Evolutionary conservation across 1,140 invertebrate genomes (phyloP), one percentile per base, ranked within the genome.

Genomic region (Procambarus virginalis): DNA sequence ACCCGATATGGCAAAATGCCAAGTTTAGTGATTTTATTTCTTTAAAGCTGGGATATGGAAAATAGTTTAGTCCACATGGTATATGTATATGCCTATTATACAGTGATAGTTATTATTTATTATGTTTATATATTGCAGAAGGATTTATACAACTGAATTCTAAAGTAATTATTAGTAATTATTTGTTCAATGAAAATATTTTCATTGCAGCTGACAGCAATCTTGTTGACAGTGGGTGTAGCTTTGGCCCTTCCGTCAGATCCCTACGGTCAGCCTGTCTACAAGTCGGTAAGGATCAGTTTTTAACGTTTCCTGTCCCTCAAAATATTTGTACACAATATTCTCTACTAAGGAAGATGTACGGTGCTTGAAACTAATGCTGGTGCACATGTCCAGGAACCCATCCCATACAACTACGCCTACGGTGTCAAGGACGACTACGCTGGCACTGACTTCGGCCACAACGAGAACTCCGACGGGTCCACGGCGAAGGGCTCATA

Each of bases 371-470:
- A 0, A 34, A 34, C 34, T 58, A 58, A 58, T 58, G 55, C 8
- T 14, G 8, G 8, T 9, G 8, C 14, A 68, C 64, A 17, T 68
- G 12, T 68, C 4, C 85, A 92, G 88, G 82, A 82, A 46, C 89
- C 92, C 45, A 92, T 89, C 58, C 92, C 93, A 20, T 93, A 93
- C 92, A 81, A 81, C 73, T 93, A 91, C 79, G 86, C 80, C 5
- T 93, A 93, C 87, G 92, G 87, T 14, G 92, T 93, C n/a, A 89
- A 92, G 85, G 93, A 93, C 82, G 90, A 92, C 82, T 92, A 92
- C 91, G 89, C 89, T 68, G 93, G 92, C 55, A 86, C 92, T 22
- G 89, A 92, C 60, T 93, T 92, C 90, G 91, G 90, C 77, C 92
- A 92, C 68, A 90, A 91, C 55, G 93, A 93, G 89, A 91, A 92